Evolutionary conservation across 2,888 invertebrate species (phyloP).

Genomic region (Noctua comes): DNA sequence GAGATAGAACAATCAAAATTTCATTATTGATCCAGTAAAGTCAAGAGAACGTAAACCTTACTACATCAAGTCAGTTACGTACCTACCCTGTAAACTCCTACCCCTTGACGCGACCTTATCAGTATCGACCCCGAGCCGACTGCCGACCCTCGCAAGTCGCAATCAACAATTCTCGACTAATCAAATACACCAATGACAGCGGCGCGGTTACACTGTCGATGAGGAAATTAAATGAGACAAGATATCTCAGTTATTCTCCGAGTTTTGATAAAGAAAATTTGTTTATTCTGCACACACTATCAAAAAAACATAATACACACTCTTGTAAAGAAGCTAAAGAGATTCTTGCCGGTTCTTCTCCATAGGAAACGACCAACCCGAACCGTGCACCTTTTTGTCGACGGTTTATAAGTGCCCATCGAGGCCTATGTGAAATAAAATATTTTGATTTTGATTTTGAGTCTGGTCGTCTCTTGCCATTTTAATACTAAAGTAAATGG

Average conservation of each 20-base stretch:
- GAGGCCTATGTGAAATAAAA: no score
- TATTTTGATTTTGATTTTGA: background rate
- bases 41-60: background rate
- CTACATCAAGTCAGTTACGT: background rate
- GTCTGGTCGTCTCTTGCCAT: background rate
- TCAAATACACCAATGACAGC: slow-evolving; percentile 51
- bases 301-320: background rate
- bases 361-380: no score
- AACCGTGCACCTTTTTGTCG: no score
- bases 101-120: slow-evolving; percentile 41
- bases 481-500: background rate
- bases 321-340: background rate
- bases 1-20: background rate
- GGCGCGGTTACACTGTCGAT: slow-evolving; percentile 12
- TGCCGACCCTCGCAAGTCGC: slow-evolving; percentile 3
- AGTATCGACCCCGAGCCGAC: slow-evolving; percentile 33
- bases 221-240: slow-evolving; percentile 29
- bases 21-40: background rate
- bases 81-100: background rate
- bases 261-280: background rate
- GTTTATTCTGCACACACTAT: background rate
- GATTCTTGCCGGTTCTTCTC: no score
- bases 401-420: no score
- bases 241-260: background rate
- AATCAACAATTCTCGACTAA: slow-evolving; percentile 42